Evolutionary conservation across 2,797 vertebrate species (phyloP).

Genomic region (Dermochelys coriacea): DNA sequence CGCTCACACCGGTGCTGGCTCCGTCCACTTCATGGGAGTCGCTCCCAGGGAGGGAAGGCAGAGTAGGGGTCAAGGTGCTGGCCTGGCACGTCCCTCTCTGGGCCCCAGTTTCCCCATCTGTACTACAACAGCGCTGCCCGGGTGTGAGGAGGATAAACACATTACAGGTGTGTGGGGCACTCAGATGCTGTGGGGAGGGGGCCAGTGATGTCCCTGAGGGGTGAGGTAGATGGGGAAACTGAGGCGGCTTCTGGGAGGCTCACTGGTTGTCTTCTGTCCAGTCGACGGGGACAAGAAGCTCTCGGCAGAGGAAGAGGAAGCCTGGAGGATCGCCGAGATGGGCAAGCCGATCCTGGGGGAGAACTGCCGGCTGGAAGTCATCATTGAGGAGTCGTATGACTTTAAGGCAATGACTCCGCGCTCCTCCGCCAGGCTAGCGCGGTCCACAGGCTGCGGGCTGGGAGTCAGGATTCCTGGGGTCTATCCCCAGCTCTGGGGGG

Average conservation of each 20-base stretch:
- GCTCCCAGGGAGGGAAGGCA: background rate
- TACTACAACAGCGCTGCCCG: background rate
- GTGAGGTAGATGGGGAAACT: background rate
- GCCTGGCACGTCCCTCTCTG: background rate
- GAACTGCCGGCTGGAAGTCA: constrained; percentile 89
- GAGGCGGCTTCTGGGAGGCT: background rate
- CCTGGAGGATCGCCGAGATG: constrained; percentile 80
- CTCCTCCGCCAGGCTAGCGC: background rate
- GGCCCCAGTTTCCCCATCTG: background rate
- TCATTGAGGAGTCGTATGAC: constrained; percentile 95
- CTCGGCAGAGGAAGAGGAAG: constrained; percentile 90
- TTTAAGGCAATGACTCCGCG: constrained; percentile 87
- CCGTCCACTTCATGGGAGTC: no score
- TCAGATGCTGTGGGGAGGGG: background rate
- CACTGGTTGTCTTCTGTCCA: constrained; percentile 50
- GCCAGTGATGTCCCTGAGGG: background rate
- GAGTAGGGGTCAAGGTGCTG: background rate
- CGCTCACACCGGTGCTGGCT: background rate
- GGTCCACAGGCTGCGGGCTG: background rate
- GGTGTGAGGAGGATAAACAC: background rate
- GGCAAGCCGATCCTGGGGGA: background rate
- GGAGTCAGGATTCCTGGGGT: background rate
- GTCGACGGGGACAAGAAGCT: constrained; percentile 87
- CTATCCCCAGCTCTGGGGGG: background rate
- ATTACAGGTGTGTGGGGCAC: no score